A percentile compares a stretch with the other conserved stretches of the same genome.
Conservation (phyloP, 1,140 invertebrate species). For the Cyrtorhinus lividipennis region DNA sequence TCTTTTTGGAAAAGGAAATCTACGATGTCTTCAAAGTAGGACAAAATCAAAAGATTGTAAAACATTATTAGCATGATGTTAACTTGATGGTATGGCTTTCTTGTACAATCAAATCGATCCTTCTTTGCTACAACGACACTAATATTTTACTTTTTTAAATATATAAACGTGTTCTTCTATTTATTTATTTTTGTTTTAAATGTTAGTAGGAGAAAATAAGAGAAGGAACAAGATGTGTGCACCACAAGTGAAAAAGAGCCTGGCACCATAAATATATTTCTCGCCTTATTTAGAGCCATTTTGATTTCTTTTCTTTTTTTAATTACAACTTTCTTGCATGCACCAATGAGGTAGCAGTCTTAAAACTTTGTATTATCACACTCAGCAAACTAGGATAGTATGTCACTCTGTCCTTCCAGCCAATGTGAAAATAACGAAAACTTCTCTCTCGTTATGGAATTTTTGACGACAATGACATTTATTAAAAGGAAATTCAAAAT, state of each 20-base stretch:
- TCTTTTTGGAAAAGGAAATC: too few relatives aligned
- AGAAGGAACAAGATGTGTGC: slow-evolving; percentile 19
- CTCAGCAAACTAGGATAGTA: slow-evolving; percentile 18
- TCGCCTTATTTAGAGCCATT: slow-evolving; percentile 4
- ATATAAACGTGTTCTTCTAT: slow-evolving; percentile 13
- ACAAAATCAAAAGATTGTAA: too few relatives aligned
- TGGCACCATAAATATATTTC: slow-evolving; percentile 16
- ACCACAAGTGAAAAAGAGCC: slow-evolving; percentile 20
- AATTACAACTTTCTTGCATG: slow-evolving; percentile 18
- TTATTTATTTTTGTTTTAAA: slow-evolving; percentile 9
- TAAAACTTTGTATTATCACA: slow-evolving; percentile 21
- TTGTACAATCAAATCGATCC: slow-evolving; percentile 10
- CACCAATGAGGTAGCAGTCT: slow-evolving; percentile 22
- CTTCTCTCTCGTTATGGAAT: too few relatives aligned
- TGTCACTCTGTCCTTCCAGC: neutral
- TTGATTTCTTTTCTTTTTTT: too few relatives aligned
- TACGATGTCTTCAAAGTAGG: too few relatives aligned
- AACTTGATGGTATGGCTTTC: neutral
- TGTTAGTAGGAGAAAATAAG: slow-evolving; percentile 16
- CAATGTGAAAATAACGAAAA: too few relatives aligned
- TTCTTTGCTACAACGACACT: slow-evolving; percentile 9
- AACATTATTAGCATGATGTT: too few relatives aligned
- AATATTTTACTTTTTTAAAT: slow-evolving; percentile 14
- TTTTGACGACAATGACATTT: too few relatives aligned
- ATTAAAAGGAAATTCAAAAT: too few relatives aligned